Evolutionary conservation across 2,888 invertebrate genomes (phyloP).

Genomic region (Nomada goodeniana): DNA sequence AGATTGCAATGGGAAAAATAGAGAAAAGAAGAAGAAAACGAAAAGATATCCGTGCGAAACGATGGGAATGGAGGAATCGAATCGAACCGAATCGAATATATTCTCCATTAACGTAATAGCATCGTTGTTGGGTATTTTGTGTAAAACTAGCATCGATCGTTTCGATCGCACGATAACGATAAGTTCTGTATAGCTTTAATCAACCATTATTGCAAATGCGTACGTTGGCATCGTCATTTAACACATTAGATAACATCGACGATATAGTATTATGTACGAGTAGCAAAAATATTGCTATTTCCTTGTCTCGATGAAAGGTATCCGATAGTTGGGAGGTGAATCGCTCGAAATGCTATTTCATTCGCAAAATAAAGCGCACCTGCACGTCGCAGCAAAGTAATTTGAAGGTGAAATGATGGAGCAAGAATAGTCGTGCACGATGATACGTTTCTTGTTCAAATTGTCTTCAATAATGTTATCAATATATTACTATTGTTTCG

Average conservation of each 20-base stretch:
- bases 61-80: conserved; percentile 5
- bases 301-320: conserved; percentile 59
- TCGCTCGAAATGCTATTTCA: conserved; percentile 29
- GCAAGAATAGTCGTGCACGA: conserved; percentile 19
- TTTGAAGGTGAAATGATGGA: conserved; percentile 10
- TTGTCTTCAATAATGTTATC: too few species aligned
- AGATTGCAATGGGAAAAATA: not conserved
- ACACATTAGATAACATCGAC: conserved; percentile 68
- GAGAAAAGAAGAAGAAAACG: not conserved
- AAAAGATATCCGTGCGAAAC: not conserved
- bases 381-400: conserved; percentile 1
- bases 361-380: conserved; percentile 12
- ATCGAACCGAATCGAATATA: conserved; percentile 42
- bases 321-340: conserved; percentile 38
- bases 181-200: conserved; percentile 56
- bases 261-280: conserved; percentile 71
- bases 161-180: conserved; percentile 58
- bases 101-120: conserved; percentile 57
- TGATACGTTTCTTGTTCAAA: not conserved
- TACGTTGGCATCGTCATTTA: conserved; percentile 61
- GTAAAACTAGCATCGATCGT: conserved; percentile 59
- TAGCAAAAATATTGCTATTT: conserved; percentile 74
- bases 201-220: conserved; percentile 63
- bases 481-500: too few species aligned
- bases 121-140: conserved; percentile 62